A percentile compares a stretch with the other conserved stretches of the same genome.
Conservation (phyloP, 1,140 invertebrate genomes). For the Hermetia illucens region DNA sequence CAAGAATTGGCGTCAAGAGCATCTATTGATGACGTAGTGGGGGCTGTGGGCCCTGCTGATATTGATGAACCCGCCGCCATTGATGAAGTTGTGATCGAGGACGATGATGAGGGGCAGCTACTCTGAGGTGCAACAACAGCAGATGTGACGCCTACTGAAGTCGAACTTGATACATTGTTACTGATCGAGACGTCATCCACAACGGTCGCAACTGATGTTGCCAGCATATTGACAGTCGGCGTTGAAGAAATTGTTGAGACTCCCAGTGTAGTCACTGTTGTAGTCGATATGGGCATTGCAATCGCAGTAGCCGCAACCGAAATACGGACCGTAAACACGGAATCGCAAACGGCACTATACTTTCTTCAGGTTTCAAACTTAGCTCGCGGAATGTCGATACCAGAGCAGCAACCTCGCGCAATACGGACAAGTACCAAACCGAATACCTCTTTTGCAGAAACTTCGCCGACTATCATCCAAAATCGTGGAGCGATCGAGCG, state of each 20-base stretch:
- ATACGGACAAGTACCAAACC: too few relatives aligned
- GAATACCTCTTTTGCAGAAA: too few relatives aligned
- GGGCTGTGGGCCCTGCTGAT: neutral
- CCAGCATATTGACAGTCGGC: neutral
- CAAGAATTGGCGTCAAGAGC: neutral
- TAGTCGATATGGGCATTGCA: constrained; percentile 2
- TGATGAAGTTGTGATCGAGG: constrained; percentile 1
- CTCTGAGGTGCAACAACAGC: too few relatives aligned
- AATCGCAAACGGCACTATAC: too few relatives aligned
- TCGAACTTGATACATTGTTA: neutral
- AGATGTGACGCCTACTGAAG: too few relatives aligned
- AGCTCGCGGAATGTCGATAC: too few relatives aligned
- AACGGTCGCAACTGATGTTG: neutral
- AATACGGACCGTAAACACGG: too few relatives aligned
- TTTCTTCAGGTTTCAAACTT: too few relatives aligned
- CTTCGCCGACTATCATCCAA: too few relatives aligned
- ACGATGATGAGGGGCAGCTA: neutral
- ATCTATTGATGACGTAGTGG: neutral
- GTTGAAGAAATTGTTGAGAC: neutral
- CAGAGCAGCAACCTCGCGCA: too few relatives aligned
- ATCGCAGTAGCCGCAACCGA: too few relatives aligned
- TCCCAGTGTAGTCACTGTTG: neutral
- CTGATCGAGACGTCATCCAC: neutral
- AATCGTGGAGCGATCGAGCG: too few relatives aligned
- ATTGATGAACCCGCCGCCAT: neutral